Percentiles rank a stretch among this genome's conserved stretches.
These are phyloP conservation scores for Paragorgia papillata DNA, from an alignment of 92 coral and sea anemone species.

Conservation along the genomic window DNA sequence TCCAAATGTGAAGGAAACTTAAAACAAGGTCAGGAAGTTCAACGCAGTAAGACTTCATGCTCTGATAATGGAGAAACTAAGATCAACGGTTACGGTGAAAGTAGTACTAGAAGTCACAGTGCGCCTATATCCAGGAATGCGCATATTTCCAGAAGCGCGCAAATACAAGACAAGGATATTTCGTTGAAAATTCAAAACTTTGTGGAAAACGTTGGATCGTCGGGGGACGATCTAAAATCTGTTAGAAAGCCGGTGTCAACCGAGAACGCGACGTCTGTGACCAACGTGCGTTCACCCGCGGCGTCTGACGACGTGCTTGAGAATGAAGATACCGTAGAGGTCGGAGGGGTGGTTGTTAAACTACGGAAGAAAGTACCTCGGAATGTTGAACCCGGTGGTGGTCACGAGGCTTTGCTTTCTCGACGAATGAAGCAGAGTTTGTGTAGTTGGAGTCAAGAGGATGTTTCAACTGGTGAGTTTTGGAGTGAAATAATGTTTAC, in stretches of 20 bases:
- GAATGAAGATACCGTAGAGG: constrained; percentile 17
- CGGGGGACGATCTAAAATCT: not conserved
- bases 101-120: constrained; percentile 58
- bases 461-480: constrained; percentile 10
- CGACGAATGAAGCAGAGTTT: constrained; percentile 28
- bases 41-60: constrained; percentile 35
- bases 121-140: constrained; percentile 41
- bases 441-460: constrained; percentile 38
- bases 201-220: constrained; percentile 16
- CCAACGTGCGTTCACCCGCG: not conserved
- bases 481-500: not conserved
- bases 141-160: not conserved
- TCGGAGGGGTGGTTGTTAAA: constrained; percentile 16
- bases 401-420: constrained; percentile 41
- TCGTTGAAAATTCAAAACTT: constrained; percentile 29
- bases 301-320: constrained; percentile 1
- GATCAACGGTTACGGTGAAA: constrained; percentile 34
- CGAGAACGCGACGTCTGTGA: not conserved
- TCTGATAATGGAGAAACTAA: constrained; percentile 1
- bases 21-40: not conserved
- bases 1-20: constrained; percentile 72
- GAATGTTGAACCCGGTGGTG: constrained; percentile 39
- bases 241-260: not conserved
- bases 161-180: constrained; percentile 5
- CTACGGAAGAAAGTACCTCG: constrained; percentile 41